A percentile compares a stretch with the other conserved stretches of the same genome.
Conservation (phyloP, 2,888 invertebrate species). For the Alloscopus bannaensis region DNA sequence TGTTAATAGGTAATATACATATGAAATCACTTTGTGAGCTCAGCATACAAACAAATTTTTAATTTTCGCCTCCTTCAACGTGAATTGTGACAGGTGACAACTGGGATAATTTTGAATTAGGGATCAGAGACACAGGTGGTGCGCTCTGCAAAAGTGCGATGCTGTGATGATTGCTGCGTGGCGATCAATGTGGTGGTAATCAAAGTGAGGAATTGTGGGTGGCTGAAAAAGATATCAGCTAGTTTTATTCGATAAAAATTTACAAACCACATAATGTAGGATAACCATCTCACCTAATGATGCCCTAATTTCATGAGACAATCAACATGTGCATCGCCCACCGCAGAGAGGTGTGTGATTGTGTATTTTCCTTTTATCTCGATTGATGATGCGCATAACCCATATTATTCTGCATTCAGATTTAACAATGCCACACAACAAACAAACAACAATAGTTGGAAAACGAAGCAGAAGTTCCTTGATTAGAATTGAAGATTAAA, state of each 20-base stretch:
- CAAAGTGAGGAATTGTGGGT: background rate
- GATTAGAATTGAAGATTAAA: slow-evolving; percentile 39
- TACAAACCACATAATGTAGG: slow-evolving; percentile 45
- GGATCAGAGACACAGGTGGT: too few relatives aligned
- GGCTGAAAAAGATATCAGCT: slow-evolving; percentile 21
- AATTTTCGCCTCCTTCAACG: too few relatives aligned
- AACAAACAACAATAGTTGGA: background rate
- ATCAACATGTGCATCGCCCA: slow-evolving; percentile 48
- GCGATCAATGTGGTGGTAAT: background rate
- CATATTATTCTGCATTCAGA: background rate
- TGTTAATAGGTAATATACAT: background rate
- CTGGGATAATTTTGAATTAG: background rate
- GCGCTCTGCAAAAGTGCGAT: background rate
- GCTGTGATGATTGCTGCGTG: background rate
- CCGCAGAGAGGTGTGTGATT: too few relatives aligned
- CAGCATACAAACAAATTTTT: too few relatives aligned
- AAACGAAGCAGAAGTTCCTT: slow-evolving; percentile 28
- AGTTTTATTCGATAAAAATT: slow-evolving; percentile 29
- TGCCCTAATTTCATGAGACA: slow-evolving; percentile 57
- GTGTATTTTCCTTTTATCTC: too few relatives aligned
- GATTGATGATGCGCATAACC: slow-evolving; percentile 2
- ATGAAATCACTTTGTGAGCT: too few relatives aligned
- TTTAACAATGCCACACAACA: background rate
- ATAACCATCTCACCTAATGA: slow-evolving; percentile 53
- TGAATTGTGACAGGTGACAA: background rate